Evolutionary conservation across 2,888 invertebrate species (phyloP).

Genomic region (Hemicrepidius hirtus): DNA sequence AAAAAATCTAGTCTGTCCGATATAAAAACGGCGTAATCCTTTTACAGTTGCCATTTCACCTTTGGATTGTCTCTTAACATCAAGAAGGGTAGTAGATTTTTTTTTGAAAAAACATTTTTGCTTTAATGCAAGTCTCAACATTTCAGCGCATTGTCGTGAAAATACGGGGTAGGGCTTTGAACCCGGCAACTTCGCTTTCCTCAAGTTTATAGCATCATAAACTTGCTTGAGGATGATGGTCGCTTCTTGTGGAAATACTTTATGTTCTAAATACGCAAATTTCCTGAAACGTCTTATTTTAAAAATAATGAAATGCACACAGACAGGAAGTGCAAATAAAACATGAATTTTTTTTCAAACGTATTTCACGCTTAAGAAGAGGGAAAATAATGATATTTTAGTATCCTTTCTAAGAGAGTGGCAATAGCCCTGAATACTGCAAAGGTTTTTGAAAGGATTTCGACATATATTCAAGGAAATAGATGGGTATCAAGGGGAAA

Average conservation of each 20-base stretch:
- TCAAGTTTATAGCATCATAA: conserved; percentile 16
- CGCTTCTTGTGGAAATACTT: background rate
- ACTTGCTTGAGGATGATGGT: conserved; percentile 1
- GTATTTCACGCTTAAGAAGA: background rate
- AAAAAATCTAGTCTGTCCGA: background rate
- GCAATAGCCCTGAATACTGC: conserved; percentile 24
- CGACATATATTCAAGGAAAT: conserved; percentile 24
- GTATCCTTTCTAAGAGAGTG: conserved; percentile 16
- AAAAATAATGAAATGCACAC: too few relatives aligned
- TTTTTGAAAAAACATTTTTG: too few relatives aligned
- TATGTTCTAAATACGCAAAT: too few relatives aligned
- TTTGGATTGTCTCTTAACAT: conserved; percentile 4
- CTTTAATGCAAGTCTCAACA: conserved; percentile 1
- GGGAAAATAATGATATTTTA: conserved; percentile 26
- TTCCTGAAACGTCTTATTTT: too few relatives aligned
- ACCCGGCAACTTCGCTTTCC: background rate
- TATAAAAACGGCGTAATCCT: background rate
- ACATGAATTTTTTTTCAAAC: background rate
- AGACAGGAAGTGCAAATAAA: background rate
- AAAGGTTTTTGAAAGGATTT: conserved; percentile 33
- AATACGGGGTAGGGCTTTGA: conserved; percentile 2
- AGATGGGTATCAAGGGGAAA: conserved; percentile 19
- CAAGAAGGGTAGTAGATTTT: background rate
- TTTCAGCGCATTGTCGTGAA: background rate
- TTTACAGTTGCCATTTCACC: background rate